Conservation (phyloP, 2,113 vertebrate species). For the Charadrius vociferus region DNA sequence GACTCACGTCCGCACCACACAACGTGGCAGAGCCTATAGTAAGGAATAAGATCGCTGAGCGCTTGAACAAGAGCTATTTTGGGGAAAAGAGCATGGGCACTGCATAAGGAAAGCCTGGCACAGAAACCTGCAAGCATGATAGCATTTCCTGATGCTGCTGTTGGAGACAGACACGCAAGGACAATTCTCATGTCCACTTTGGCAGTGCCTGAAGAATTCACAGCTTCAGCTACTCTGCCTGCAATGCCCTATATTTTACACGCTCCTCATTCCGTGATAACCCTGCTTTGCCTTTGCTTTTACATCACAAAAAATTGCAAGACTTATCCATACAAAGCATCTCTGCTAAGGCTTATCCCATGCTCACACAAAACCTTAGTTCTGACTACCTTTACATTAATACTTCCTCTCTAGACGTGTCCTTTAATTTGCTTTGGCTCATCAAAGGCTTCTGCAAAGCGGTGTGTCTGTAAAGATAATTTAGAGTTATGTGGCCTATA, state of each 20-base stretch:
- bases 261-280: not conserved
- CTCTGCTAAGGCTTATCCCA: not conserved
- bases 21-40: accelerated
- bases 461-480: not conserved
- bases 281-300: not conserved
- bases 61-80: accelerated
- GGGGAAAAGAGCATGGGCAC: accelerated
- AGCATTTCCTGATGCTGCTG: not conserved
- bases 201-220: not conserved
- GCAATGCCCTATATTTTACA: not conserved
- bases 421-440: not conserved
- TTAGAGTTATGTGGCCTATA: not conserved
- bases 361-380: not conserved
- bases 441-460: not conserved
- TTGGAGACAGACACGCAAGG: not conserved
- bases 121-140: not conserved
- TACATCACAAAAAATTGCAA: not conserved
- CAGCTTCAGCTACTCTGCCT: not conserved
- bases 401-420: not conserved
- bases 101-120: not conserved
- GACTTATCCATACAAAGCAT: not conserved
- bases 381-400: not conserved
- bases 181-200: not conserved
- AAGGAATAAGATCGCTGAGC: not conserved
- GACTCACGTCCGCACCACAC: accelerated